A percentile compares a stretch with the other conserved stretches of the same genome.
Conservation (phyloP, 2,888 invertebrate genomes). For the Drosophila monieri region DNA sequence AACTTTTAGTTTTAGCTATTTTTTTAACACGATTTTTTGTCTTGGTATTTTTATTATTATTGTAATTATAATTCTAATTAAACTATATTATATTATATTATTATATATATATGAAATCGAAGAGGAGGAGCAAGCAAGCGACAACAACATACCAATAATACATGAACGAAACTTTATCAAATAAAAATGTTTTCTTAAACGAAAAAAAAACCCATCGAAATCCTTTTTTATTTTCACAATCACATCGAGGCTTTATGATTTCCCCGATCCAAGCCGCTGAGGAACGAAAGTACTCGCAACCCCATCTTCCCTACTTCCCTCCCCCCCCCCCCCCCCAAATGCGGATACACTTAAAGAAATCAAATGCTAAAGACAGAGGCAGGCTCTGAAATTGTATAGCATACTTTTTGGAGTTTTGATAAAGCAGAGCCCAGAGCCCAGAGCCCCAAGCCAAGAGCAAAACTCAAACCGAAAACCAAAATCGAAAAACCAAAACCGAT, state of each 20-base stretch:
- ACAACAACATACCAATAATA: constrained; percentile 73
- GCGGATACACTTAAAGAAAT: constrained; percentile 8
- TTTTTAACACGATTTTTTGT: constrained; percentile 56
- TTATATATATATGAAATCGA: constrained; percentile 28
- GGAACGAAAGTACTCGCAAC: constrained; percentile 76
- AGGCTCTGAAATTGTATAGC: constrained; percentile 22
- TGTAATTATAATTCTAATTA: constrained; percentile 50
- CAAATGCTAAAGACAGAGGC: constrained; percentile 7
- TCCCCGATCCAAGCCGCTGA: constrained; percentile 37
- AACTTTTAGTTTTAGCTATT: constrained; percentile 68
- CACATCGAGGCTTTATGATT: constrained; percentile 1
- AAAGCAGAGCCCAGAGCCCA: not conserved
- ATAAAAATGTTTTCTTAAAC: constrained; percentile 76
- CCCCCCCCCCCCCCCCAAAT: not conserved
- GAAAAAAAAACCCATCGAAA: constrained; percentile 72
- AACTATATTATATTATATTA: constrained; percentile 58
- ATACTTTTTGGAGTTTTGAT: constrained; percentile 16
- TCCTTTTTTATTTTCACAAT: constrained; percentile 58
- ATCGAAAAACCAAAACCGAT: constrained; percentile 1
- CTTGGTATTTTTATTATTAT: constrained; percentile 51
- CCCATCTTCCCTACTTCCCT: not conserved
- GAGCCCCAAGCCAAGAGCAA: not conserved
- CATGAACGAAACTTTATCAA: constrained; percentile 75
- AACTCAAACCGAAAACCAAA: not conserved
- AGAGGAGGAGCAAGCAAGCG: constrained; percentile 42